Conservation (phyloP, 2,888 invertebrate genomes). For the Furcula furcula region DNA sequence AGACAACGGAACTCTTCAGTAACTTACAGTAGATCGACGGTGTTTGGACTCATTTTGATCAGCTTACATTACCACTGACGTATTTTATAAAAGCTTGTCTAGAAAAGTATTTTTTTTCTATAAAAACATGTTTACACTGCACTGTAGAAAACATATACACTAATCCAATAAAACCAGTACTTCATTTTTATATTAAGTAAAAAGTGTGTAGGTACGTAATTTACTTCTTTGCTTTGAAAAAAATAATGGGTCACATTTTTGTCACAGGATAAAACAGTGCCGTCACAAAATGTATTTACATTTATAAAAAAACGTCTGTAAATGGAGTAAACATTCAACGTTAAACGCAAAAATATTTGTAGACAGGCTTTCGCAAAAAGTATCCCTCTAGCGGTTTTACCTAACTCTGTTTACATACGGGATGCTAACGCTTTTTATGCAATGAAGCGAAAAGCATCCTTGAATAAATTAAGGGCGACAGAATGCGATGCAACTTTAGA, state of each 20-base stretch:
- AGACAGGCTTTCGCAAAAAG: neutral
- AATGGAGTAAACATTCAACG: constrained; percentile 7
- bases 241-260: constrained; percentile 4
- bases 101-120: no score
- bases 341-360: constrained; percentile 11
- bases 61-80: no score
- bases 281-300: constrained; percentile 4
- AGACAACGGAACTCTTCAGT: no score
- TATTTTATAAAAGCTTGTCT: no score
- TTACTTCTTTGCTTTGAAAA: no score
- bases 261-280: constrained; percentile 8
- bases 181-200: no score
- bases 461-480: constrained; percentile 20
- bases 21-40: no score
- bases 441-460: constrained; percentile 16
- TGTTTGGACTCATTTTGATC: no score
- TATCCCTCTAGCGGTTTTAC: neutral
- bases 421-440: constrained; percentile 10
- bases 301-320: constrained; percentile 8
- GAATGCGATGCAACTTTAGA: constrained; percentile 8
- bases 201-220: no score
- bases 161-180: no score
- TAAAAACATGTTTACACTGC: no score
- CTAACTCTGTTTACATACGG: neutral
- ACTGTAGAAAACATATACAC: no score